Base-by-base conservation (phyloP, 2,113 vertebrate genomes). In the Collichthys lucidus region DNA sequence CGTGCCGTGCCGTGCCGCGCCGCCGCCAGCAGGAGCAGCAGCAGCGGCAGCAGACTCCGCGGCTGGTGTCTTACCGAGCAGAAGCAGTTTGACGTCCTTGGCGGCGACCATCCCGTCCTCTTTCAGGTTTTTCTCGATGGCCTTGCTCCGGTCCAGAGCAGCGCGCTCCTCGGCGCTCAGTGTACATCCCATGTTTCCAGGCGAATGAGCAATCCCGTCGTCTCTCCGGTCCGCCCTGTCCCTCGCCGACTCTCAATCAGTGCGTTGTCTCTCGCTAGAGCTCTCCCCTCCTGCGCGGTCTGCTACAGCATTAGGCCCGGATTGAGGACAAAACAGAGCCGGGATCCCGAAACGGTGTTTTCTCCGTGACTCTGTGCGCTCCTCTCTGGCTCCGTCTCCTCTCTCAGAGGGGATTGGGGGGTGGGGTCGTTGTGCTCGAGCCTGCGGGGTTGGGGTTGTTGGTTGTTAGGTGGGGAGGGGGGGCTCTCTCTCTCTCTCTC, bases 51-150 rank as follows among this genome's bases (percentile, higher is more conserved):
- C 26, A 26, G 2, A 79, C 77, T 77, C 77, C 49, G 46, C 53
- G 61, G 78, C 79, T 57, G 60, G 29, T 57, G 78, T 84, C 98
- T 98, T 95, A 99, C 98, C 98, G 77, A 98, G 97, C 92, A 98
- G 94, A 19, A 99, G 97, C 88, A 98, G 95, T 82, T 99, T 99
- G 88, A 99, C 98, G 83, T 98, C 97, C 95, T 97, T 98, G 94
- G 98, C 97, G 47, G 97, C 97, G 86, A 87, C 96, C 94, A 98
- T 67, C 72, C 98, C 98, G 89, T 99, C 98, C 91, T 99, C 98
- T 85, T 98, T 98, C 82, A 99, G 96, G 93, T 98, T 98, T 90
- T 97, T 99, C 92, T 99, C 98, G 94, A 98, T 98, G 89, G 97
- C 97, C 95, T 97, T 98, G 97, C 96, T 99, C 92, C 97, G 95